phyloP scores from a whole-genome alignment of 2,888 invertebrate genomes.

The Melanotus villosus region DNA sequence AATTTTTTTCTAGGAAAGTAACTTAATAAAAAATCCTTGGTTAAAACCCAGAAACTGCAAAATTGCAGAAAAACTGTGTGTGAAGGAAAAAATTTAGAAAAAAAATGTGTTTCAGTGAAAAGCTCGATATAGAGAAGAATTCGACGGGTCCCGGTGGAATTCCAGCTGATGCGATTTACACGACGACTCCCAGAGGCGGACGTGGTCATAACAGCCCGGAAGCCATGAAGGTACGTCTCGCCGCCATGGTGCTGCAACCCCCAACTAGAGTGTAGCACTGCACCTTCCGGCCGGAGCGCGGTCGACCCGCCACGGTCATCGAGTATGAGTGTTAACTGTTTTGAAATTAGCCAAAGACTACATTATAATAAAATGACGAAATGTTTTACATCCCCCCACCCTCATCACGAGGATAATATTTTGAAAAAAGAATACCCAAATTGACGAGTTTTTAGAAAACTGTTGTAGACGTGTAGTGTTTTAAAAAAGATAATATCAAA shows the following conservation, averaged over 20 bases:
- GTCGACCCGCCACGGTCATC: slow-evolving; percentile 66
- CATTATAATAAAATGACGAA: slow-evolving; percentile 7
- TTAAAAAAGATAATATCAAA: slow-evolving; percentile 1
- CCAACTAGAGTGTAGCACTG: slow-evolving; percentile 84
- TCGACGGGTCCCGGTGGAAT: slow-evolving; percentile 72
- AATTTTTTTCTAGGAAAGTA: too few relatives aligned
- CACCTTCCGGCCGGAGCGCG: slow-evolving; percentile 62
- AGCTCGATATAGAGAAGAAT: slow-evolving; percentile 68
- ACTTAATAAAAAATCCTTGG: too few relatives aligned
- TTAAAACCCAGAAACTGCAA: too few relatives aligned
- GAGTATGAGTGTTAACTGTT: slow-evolving; percentile 67
- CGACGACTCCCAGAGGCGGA: slow-evolving; percentile 67
- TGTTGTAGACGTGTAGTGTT: slow-evolving; percentile 16
- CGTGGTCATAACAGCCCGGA: slow-evolving; percentile 71
- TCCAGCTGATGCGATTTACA: slow-evolving; percentile 83
- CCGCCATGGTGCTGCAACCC: slow-evolving; percentile 90
- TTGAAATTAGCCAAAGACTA: slow-evolving; percentile 53
- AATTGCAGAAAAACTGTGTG: too few relatives aligned
- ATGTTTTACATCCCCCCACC: not conserved
- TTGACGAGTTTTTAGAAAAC: slow-evolving; percentile 22
- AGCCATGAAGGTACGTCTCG: slow-evolving; percentile 91
- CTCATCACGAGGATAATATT: not conserved
- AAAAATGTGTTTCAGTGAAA: slow-evolving; percentile 60
- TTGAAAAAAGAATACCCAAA: too few relatives aligned
- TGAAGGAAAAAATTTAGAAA: too few relatives aligned